phyloP scores from a whole-genome alignment of 1,140 invertebrate species.

The Drosophila arawakana region DNA sequence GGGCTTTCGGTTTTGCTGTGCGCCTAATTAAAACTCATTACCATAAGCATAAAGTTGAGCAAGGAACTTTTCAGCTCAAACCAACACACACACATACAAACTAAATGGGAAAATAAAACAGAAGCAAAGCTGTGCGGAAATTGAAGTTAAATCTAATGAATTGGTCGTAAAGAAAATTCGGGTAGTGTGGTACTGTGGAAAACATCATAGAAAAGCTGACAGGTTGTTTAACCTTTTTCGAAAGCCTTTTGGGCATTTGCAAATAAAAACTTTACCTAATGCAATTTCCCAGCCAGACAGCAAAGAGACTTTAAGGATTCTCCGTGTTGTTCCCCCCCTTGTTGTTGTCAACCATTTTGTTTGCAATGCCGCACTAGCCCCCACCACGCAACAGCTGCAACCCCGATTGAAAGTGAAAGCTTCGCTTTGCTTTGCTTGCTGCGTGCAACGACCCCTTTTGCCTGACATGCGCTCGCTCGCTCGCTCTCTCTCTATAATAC shows the following conservation, averaged over 20 bases:
- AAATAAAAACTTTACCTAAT: slow-evolving; percentile 50
- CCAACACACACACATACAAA: not conserved
- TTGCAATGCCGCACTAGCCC: slow-evolving; percentile 25
- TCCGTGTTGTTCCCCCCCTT: not conserved
- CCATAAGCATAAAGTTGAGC: slow-evolving; percentile 79
- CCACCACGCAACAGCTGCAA: slow-evolving; percentile 14
- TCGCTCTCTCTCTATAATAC: not conserved
- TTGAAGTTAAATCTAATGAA: slow-evolving; percentile 48
- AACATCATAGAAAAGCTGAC: slow-evolving; percentile 19
- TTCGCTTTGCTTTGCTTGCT: slow-evolving; percentile 43
- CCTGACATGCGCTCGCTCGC: slow-evolving; percentile 19
- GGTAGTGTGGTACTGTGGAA: not conserved
- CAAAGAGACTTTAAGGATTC: not conserved
- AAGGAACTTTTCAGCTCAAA: slow-evolving; percentile 59
- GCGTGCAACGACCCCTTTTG: slow-evolving; percentile 76
- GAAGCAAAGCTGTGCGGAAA: slow-evolving; percentile 39
- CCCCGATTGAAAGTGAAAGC: slow-evolving; percentile 69
- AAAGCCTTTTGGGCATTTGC: slow-evolving; percentile 35
- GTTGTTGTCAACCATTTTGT: slow-evolving; percentile 47
- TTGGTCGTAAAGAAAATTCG: not conserved
- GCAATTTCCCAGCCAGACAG: slow-evolving; percentile 76
- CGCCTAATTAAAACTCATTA: slow-evolving; percentile 83
- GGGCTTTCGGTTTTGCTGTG: slow-evolving; percentile 59
- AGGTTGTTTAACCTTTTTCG: slow-evolving; percentile 25
- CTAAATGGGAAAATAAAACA: slow-evolving; percentile 24